Base-by-base conservation (phyloP, 92 coral and sea anemone species). In the Actinernus sp. region DNA sequence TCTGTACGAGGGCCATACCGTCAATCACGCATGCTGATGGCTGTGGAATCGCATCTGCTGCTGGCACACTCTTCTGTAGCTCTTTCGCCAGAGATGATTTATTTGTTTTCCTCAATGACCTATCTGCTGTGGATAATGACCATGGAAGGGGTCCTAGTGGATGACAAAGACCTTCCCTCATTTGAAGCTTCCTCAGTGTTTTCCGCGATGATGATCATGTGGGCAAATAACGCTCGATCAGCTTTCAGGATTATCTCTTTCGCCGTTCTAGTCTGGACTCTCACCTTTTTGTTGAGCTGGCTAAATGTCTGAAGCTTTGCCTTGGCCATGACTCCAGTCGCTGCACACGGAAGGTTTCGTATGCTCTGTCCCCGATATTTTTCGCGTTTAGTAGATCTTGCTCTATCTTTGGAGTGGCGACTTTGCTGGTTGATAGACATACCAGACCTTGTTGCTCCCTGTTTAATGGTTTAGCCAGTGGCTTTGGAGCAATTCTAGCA, bases 111-210 rank as follows among this genome's bases (percentile, higher is more conserved):
- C n/a, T n/a, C n/a, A n/a, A n/a, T n/a, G n/a, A n/a, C n/a, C n/a
- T n/a, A 36, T 36, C 41, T 36, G 41, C 8, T 36, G 41, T 14
- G 11, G 64, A 49, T 4, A 74, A 39, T n/a, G 82, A 74, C 64
- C 73, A 74, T 8, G 73, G 73, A 20, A 74, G 40, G 9, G 82
- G 82, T 8, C 71, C 73, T 0, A 74, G 63, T 2, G 45, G 51
- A 37, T 63, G 72, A 2, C 30, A 19, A 13, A 74, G 58, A 4
- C 49, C 50, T 14, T 63, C 73, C 37, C 40, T 24, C 73, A 74
- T 21, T 11, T 63, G 41, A 3, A 74, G 25, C 18, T 63, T 18
- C 4, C 73, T 26, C 44, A 32, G n/a, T n/a, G n/a, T n/a, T 63
- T 53, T 63, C 55, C 30, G 52, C 82, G 9, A 63, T 50, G 6